phyloP scores from a whole-genome alignment of 1,140 invertebrate genomes.

The Neodiprion pinetum region DNA sequence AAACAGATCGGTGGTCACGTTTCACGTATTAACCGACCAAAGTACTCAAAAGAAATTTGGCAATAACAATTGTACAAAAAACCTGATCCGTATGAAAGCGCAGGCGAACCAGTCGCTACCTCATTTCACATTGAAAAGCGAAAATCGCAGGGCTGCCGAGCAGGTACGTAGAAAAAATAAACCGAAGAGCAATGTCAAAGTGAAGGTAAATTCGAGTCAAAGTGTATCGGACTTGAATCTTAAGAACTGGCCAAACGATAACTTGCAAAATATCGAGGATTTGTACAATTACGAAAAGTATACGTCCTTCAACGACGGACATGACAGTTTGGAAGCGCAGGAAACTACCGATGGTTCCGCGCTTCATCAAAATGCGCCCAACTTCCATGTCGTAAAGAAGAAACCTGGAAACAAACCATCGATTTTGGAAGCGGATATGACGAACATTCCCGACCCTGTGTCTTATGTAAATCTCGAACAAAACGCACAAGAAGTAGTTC shows the following conservation, averaged over 20 bases:
- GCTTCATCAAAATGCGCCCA: conserved; percentile 10
- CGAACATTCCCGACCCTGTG: neutral
- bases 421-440: neutral
- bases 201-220: conserved; percentile 1
- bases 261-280: conserved; percentile 41
- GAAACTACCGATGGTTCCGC: neutral
- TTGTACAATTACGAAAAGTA: conserved; percentile 53
- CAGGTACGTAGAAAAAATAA: neutral
- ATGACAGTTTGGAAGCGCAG: conserved; percentile 12
- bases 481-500: conserved; percentile 38
- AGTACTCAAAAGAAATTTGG: neutral
- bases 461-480: conserved; percentile 19
- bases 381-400: conserved; percentile 7
- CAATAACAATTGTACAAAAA: neutral
- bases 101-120: neutral
- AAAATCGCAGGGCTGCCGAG: neutral
- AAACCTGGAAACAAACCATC: neutral
- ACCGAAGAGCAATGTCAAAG: conserved; percentile 12
- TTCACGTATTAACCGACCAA: neutral
- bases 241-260: conserved; percentile 52
- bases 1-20: neutral
- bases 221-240: conserved; percentile 24
- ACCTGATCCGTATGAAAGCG: neutral
- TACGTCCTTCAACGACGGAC: conserved; percentile 33
- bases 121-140: neutral